Percentiles rank a stretch among this genome's conserved stretches.
Conservation (phyloP, 2,888 invertebrate species). For the Spilosoma lubricipeda region DNA sequence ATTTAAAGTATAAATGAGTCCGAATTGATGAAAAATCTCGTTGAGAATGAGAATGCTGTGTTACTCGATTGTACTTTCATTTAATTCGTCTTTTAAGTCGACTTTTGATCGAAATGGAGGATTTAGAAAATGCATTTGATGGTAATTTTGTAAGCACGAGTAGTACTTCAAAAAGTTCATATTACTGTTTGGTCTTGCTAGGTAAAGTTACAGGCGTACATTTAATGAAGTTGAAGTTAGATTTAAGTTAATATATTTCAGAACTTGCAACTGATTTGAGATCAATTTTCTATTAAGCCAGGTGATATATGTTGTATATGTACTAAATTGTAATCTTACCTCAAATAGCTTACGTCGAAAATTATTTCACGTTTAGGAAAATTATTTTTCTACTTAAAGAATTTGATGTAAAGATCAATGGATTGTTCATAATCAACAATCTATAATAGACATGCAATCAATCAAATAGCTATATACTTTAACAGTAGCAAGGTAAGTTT, state of each 20-base stretch:
- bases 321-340: not conserved
- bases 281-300: no score
- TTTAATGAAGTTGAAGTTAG: not conserved
- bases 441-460: not conserved
- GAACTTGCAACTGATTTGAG: not conserved
- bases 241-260: not conserved
- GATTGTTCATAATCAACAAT: no score
- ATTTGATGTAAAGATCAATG: no score
- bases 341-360: no score
- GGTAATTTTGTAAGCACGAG: not conserved
- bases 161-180: not conserved
- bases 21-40: conserved; percentile 61
- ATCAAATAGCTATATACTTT: not conserved
- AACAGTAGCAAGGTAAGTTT: conserved; percentile 31
- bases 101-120: conserved; percentile 4
- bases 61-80: conserved; percentile 31
- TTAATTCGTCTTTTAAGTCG: conserved; percentile 24
- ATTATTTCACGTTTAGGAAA: no score
- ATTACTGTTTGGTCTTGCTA: not conserved
- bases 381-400: no score
- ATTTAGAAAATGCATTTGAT: not conserved
- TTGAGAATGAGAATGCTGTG: conserved; percentile 45
- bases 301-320: no score
- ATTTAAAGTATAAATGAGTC: conserved; percentile 76
- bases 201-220: no score